Percentiles rank a stretch among this genome's conserved stretches.
Conservation (phyloP, 1,140 invertebrate species). For the Sarcophaga peregrina region DNA sequence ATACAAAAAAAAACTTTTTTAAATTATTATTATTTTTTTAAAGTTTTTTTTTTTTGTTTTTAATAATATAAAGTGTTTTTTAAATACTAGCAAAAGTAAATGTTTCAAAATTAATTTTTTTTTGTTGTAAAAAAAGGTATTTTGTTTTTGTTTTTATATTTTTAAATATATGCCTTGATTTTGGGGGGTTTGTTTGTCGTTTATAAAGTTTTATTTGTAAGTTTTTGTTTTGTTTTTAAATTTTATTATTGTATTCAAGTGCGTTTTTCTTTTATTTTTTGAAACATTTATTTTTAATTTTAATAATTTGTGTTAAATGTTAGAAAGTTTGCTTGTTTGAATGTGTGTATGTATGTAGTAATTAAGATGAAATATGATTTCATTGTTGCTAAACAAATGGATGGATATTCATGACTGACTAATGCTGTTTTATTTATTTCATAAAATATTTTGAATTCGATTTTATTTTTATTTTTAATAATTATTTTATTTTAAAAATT, state of each 20-base stretch:
- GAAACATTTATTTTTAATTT: constrained; percentile 30
- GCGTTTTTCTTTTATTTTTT: background rate
- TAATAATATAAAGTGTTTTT: constrained; percentile 15
- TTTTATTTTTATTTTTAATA: background rate
- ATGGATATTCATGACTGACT: constrained; percentile 31
- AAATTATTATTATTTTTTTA: too few species aligned
- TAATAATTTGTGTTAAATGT: background rate
- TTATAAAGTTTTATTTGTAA: background rate
- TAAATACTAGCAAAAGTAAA: constrained; percentile 14
- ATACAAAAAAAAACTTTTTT: constrained; percentile 17
- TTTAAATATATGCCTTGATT: background rate
- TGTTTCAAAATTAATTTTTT: constrained; percentile 7
- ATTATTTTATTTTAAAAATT: constrained; percentile 1
- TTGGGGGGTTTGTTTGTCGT: background rate
- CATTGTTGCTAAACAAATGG: constrained; percentile 32
- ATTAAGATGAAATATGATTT: constrained; percentile 32
- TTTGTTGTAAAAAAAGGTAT: constrained; percentile 28
- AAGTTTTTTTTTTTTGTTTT: background rate
- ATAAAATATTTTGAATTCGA: background rate
- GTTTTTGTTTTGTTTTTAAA: too few species aligned
- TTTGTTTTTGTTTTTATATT: background rate
- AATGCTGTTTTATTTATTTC: background rate
- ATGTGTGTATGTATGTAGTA: too few species aligned
- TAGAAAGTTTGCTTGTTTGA: background rate
- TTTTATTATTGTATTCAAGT: constrained; percentile 41